These are phyloP conservation scores for Drosophila mimica DNA, from an alignment of 2,888 invertebrate species.

Conservation along the genomic window DNA sequence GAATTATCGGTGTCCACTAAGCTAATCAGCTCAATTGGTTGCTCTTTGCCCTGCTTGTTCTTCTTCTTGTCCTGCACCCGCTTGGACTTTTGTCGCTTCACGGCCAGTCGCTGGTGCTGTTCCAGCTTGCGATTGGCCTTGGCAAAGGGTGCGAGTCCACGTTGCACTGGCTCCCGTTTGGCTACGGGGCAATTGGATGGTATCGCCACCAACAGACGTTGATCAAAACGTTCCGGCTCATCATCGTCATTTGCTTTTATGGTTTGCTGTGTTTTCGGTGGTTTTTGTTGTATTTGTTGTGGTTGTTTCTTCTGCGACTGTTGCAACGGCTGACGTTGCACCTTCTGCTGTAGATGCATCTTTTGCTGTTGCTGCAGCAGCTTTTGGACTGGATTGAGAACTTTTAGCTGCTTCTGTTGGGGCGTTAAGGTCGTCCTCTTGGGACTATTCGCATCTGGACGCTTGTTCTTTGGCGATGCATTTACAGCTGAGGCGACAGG, in stretches of 20 bases:
- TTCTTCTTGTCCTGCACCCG: constrained; percentile 59
- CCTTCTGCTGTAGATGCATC: constrained; percentile 28
- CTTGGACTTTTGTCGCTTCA: constrained; percentile 79
- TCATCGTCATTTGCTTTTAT: constrained; percentile 30
- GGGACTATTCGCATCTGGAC: constrained; percentile 2
- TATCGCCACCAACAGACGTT: constrained; percentile 63
- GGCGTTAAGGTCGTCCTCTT: constrained; percentile 11
- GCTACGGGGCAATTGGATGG: constrained; percentile 41
- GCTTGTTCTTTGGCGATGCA: constrained; percentile 11
- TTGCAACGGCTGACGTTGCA: constrained; percentile 20
- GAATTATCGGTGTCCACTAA: constrained; percentile 68
- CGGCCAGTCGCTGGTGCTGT: constrained; percentile 68
- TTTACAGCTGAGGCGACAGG: constrained; percentile 13
- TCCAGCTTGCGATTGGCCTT: constrained; percentile 75
- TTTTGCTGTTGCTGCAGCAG: constrained; percentile 28
- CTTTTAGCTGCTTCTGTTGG: constrained; percentile 17
- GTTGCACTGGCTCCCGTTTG: constrained; percentile 30
- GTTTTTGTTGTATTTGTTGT: constrained; percentile 38
- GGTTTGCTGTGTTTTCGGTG: constrained; percentile 31
- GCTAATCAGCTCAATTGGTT: constrained; percentile 58
- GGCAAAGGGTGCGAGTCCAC: constrained; percentile 62
- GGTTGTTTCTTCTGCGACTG: constrained; percentile 32
- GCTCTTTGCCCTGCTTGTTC: constrained; percentile 30
- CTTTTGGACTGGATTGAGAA: constrained; percentile 13
- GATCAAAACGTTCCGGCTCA: constrained; percentile 67